Evolutionary conservation across 1,140 invertebrate species (phyloP), one percentile per base, ranked within the genome.

Genomic region (Mylabris phalerata): DNA sequence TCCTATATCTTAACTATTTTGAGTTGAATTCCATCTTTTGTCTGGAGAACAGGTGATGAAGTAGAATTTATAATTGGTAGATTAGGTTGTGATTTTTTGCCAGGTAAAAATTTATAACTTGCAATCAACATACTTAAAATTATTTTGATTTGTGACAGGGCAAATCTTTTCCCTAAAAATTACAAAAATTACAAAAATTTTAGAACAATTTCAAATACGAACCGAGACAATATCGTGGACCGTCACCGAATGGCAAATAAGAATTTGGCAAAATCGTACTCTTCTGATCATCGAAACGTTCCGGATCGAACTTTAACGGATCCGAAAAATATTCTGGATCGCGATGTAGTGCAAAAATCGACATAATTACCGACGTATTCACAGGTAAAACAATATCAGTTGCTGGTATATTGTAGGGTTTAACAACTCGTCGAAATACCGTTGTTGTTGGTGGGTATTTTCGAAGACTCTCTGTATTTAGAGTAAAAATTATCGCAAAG

Each of bases 201-300:
- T 6, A 6, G 52, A 19, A 70, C 24, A 43, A 60, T 45, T 65
- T 73, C 19, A 19, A 19, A 19, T 19, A 19, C 19, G 19, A 19
- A 75, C 80, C 82, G 50, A 84, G 80, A 64, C 82, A 83, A 67
- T 81, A 81, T 48, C 85, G 75, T 0, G 82, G 81, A n/a, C 86
- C 87, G 50, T 84, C 82, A 39, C 86, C 87, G 66, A 90, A 90
- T 1, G 86, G 84, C 11, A 89, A 75, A 63, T 81, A 88, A 0
- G 80, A 67, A 77, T 80, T 2, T 75, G 77, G 66, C 79, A 81
- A 41, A 82, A 73, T 9, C 70, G 62, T 42, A n/a, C 2, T 42
- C 5, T 32, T 11, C 4, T 42, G 2, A 42, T 42, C 2, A 42
- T 42, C 9, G 41, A 42, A 42, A 77, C 72, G 19, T 70, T 73